phyloP scores from a whole-genome alignment of 2,113 vertebrate species.

The Jaculus jaculus region DNA sequence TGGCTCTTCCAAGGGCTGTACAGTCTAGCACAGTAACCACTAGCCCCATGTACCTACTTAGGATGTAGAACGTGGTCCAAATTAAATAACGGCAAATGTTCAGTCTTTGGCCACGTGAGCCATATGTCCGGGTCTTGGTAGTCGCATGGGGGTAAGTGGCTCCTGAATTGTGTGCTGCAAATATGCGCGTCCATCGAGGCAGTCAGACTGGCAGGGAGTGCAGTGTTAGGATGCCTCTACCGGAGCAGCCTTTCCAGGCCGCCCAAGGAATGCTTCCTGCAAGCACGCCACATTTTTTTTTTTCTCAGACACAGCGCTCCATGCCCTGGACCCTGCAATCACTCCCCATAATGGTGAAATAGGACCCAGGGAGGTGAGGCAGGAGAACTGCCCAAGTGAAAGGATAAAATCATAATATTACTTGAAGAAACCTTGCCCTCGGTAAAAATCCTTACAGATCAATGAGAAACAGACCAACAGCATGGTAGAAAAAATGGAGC shows the following conservation, averaged over 20 bases:
- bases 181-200: not conserved
- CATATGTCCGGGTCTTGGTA: not conserved
- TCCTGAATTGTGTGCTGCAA: not conserved
- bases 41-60: not conserved
- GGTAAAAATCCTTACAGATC: not conserved
- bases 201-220: not conserved
- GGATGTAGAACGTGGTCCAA: conserved; percentile 14
- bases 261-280: not conserved
- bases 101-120: not conserved
- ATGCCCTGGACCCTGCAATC: rapidly evolving
- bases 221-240: not conserved
- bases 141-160: not conserved
- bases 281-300: not conserved
- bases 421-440: not conserved
- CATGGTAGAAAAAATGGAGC: not conserved
- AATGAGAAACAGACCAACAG: not conserved
- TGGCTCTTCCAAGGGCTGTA: not conserved
- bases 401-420: not conserved
- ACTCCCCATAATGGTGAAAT: not conserved
- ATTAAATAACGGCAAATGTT: not conserved
- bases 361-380: not conserved
- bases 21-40: not conserved
- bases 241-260: rapidly evolving
- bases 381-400: not conserved
- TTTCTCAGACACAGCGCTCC: not conserved